Base-by-base conservation (phyloP, 2,113 vertebrate genomes). In the Eulemur rufifrons region DNA sequence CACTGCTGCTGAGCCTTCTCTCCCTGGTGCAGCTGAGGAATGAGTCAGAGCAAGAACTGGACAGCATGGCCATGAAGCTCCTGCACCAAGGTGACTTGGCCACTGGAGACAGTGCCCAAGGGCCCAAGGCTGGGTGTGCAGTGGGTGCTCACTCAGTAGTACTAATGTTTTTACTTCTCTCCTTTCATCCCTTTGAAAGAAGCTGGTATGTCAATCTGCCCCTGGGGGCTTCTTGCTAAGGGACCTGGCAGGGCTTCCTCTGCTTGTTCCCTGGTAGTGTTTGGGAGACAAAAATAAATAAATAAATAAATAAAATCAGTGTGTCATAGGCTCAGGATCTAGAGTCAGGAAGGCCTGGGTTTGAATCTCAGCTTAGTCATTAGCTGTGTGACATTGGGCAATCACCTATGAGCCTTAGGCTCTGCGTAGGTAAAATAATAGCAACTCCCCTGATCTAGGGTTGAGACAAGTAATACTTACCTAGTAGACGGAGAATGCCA, bases 1-100 rank as follows among this genome's bases (percentile, higher is more conserved):
- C 99, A 14, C 97, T 99, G 98, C 96, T 99, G 95, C 98, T 99
- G 98, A 99, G 95, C 98, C 98, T 99, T 91, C 99, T 99, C 52
- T 99, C 99, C 95, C 94, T 99, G 91, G 98, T 98, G 29, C 99
- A 99, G 95, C 96, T 99, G 95, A 98, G 98, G 64, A 98, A 97
- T 77, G 91, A 96, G 20, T 86, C 98, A 25, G 95, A 97, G 66
- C 97, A 98, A 63, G 99, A 99, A 63, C 98, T 99, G 98, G 99
- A 99, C 91, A 99, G 98, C 96, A 98, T 98, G 84, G 98, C 99
- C 97, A 99, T 99, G 98, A 99, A 99, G 97, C 98, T 99, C 84
- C 99, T 99, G 94, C 99, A 99, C 97, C 99, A 99, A 61, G 99
- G 99, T 99, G 89, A 98, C 98, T 88, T 12, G 61, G 14, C 94